phyloP scores from a whole-genome alignment of 92 coral and sea anemone species.

The Porites cylindrica region DNA sequence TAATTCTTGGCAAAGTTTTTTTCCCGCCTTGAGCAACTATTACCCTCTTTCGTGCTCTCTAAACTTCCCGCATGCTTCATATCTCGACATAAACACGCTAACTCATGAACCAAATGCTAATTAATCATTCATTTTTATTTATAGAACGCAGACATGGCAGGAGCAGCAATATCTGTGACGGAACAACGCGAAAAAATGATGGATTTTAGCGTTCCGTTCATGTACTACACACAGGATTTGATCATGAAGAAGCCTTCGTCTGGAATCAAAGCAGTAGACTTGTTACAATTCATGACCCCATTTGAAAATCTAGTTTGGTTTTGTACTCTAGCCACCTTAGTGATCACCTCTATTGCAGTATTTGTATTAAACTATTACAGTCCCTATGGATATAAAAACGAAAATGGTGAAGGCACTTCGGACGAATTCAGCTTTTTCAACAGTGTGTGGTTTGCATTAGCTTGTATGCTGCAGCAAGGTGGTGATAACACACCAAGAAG shows the following conservation, averaged over 20 bases:
- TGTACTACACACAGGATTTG: slow-evolving; percentile 69
- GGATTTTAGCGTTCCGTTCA: slow-evolving; percentile 68
- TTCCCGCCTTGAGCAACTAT: no score
- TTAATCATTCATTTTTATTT: not conserved
- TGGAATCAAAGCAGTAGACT: slow-evolving; percentile 22
- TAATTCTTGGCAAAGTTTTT: no score
- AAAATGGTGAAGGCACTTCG: slow-evolving; percentile 49
- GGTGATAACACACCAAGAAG: slow-evolving; percentile 72
- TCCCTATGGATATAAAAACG: slow-evolving; percentile 76
- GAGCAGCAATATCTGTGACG: slow-evolving; percentile 73
- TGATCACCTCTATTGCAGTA: slow-evolving; percentile 36
- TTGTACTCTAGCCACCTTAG: slow-evolving; percentile 42
- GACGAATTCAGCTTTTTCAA: slow-evolving; percentile 65
- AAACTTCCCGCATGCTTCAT: no score
- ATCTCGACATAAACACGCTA: no score
- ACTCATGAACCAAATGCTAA: no score
- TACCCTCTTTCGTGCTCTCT: no score
- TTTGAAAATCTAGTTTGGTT: slow-evolving; percentile 72
- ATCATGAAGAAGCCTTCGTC: slow-evolving; percentile 46
- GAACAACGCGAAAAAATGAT: slow-evolving; percentile 67
- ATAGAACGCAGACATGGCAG: slow-evolving; percentile 84
- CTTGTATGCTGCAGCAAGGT: slow-evolving; percentile 84
- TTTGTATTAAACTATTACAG: slow-evolving; percentile 69
- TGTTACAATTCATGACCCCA: slow-evolving; percentile 71
- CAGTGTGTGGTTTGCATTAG: slow-evolving; percentile 72